A percentile compares a stretch with the other conserved stretches of the same genome.
Evolutionary conservation across 2,888 invertebrate species (phyloP).

Genomic region (Sussaba pulchella): DNA sequence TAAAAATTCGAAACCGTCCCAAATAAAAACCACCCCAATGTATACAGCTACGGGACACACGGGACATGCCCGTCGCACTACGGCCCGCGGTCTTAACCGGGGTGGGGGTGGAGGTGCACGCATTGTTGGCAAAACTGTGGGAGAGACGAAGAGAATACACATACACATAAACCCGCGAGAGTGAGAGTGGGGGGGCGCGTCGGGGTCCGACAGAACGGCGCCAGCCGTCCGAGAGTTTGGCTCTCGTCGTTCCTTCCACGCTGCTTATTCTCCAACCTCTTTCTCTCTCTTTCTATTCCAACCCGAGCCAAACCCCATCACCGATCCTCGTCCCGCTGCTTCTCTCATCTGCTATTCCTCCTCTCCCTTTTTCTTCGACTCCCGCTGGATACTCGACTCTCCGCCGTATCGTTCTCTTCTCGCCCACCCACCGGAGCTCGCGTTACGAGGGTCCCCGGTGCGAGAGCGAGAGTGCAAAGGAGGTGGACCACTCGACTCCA

Average conservation of each 20-base stretch:
- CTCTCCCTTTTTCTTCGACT: slow-evolving; percentile 45
- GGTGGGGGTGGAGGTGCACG: slow-evolving; percentile 62
- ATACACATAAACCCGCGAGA: neutral
- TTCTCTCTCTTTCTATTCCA: slow-evolving; percentile 6
- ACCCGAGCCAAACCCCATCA: slow-evolving; percentile 12
- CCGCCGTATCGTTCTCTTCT: slow-evolving; percentile 55
- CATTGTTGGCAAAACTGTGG: slow-evolving; percentile 77
- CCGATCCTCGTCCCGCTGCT: slow-evolving; percentile 30
- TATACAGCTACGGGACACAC: neutral
- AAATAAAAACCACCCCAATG: too few species aligned
- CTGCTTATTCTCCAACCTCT: neutral
- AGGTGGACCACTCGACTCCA: slow-evolving; percentile 33
- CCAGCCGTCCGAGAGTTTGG: slow-evolving; percentile 66
- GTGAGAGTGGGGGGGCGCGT: slow-evolving; percentile 63
- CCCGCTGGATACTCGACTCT: slow-evolving; percentile 44
- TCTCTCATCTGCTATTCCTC: slow-evolving; percentile 46
- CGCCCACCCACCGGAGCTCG: slow-evolving; percentile 60
- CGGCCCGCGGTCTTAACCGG: neutral
- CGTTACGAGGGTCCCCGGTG: slow-evolving; percentile 47
- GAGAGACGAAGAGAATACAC: slow-evolving; percentile 62
- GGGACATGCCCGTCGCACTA: neutral
- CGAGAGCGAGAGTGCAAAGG: neutral
- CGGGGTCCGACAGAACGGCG: slow-evolving; percentile 80
- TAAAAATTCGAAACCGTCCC: too few species aligned
- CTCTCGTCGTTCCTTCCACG: slow-evolving; percentile 44